A percentile compares a stretch with the other conserved stretches of the same genome.
These are phyloP conservation scores for Dendrocincla tyrannina DNA, from an alignment of 2,797 vertebrate species.

Conservation along the genomic window DNA sequence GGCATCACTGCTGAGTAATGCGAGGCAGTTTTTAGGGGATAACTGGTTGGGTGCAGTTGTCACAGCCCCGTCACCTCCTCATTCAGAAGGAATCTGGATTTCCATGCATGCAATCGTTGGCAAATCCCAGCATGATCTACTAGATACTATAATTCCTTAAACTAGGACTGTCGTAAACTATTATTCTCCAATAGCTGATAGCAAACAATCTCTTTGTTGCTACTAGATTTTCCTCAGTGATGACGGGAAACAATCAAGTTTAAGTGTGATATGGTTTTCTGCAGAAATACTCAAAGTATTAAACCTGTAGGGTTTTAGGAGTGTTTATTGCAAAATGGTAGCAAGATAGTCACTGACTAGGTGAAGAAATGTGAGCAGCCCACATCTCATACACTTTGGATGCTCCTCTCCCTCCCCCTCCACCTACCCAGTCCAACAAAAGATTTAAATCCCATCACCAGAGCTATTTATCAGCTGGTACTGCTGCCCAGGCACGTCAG, in stretches of 20 bases:
- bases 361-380: neutral
- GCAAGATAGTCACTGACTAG: neutral
- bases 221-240: neutral
- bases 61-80: conserved; percentile 49
- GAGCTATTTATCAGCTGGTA: neutral
- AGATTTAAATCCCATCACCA: neutral
- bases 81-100: conserved; percentile 63
- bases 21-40: conserved; percentile 36
- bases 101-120: conserved; percentile 33
- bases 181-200: neutral
- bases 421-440: neutral
- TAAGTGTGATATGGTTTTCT: neutral
- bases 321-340: neutral
- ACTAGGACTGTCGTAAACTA: conserved; percentile 16
- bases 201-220: conserved; percentile 2
- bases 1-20: conserved; percentile 64
- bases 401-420: neutral
- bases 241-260: neutral
- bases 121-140: conserved; percentile 17
- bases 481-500: neutral
- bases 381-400: neutral
- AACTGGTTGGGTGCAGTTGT: conserved; percentile 51
- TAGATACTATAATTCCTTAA: neutral
- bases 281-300: neutral
- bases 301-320: neutral